Evolutionary conservation across 2,888 invertebrate genomes (phyloP).

Genomic region (Metopia argyrocephala): DNA sequence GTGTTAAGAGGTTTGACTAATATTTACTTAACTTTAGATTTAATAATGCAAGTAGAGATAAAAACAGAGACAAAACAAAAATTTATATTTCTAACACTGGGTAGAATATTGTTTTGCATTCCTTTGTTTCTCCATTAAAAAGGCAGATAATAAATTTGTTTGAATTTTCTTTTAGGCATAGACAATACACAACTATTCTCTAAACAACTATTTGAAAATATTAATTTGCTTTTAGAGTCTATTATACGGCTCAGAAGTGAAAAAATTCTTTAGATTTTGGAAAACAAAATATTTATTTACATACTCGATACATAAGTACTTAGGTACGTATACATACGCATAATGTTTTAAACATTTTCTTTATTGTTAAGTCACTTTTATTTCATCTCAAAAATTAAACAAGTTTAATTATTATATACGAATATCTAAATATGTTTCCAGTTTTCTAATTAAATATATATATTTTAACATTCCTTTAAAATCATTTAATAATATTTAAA

Average conservation of each 20-base stretch:
- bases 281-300: background rate
- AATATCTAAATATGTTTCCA: background rate
- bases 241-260: background rate
- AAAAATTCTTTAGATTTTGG: background rate
- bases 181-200: background rate
- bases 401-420: background rate
- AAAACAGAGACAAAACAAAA: too few relatives aligned
- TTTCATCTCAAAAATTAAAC: background rate
- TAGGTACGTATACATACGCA: too few relatives aligned
- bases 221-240: background rate
- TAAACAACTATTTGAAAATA: background rate
- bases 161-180: background rate
- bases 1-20: slow-evolving; percentile 41
- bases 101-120: too few relatives aligned
- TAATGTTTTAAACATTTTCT: too few relatives aligned
- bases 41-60: too few relatives aligned
- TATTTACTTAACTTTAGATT: slow-evolving; percentile 31
- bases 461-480: background rate
- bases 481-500: too few relatives aligned
- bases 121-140: background rate
- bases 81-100: too few relatives aligned
- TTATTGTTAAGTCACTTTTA: too few relatives aligned
- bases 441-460: background rate
- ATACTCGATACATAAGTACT: too few relatives aligned
- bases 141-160: background rate